These are phyloP conservation scores for Cygnus atratus DNA, from an alignment of 2,113 vertebrate genomes.

Conservation along the genomic window DNA sequence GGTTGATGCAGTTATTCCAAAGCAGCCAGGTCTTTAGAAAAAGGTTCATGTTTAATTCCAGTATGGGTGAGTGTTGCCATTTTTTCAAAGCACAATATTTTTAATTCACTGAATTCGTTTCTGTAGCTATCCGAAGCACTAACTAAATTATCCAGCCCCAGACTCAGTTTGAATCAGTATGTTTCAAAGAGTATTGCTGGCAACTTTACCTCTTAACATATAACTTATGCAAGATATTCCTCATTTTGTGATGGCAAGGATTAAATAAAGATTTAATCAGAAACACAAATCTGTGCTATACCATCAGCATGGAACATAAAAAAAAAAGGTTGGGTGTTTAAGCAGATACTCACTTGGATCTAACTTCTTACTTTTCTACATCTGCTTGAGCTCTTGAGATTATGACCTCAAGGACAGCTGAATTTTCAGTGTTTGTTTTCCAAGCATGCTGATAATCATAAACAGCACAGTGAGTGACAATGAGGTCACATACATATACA, in stretches of 20 bases:
- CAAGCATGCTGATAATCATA: not conserved
- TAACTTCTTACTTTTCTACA: conserved; percentile 11
- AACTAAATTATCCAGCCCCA: not conserved
- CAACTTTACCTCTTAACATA: not conserved
- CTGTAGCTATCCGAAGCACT: not conserved
- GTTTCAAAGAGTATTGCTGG: conserved; percentile 17
- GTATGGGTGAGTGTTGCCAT: not conserved
- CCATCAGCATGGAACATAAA: not conserved
- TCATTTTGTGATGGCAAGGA: not conserved
- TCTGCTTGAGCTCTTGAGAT: conserved; percentile 36
- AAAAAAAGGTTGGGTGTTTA: not conserved
- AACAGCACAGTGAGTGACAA: conserved; percentile 29
- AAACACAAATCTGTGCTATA: not conserved
- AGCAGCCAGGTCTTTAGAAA: conserved; percentile 53
- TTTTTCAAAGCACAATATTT: conserved; percentile 57
- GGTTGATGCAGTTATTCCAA: conserved; percentile 59
- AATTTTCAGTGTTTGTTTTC: conserved; percentile 17
- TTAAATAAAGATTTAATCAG: conserved; percentile 11
- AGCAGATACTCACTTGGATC: not conserved
- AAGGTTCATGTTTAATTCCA: conserved; percentile 39
- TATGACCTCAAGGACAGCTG: conserved; percentile 14
- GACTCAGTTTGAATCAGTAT: not conserved
- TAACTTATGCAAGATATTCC: not conserved
- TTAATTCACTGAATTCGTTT: conserved; percentile 40
- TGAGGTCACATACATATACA: not conserved